A percentile compares a stretch with the other conserved stretches of the same genome.
Conservation (phyloP, 1,140 invertebrate species). For the Lepidurus packardi region DNA sequence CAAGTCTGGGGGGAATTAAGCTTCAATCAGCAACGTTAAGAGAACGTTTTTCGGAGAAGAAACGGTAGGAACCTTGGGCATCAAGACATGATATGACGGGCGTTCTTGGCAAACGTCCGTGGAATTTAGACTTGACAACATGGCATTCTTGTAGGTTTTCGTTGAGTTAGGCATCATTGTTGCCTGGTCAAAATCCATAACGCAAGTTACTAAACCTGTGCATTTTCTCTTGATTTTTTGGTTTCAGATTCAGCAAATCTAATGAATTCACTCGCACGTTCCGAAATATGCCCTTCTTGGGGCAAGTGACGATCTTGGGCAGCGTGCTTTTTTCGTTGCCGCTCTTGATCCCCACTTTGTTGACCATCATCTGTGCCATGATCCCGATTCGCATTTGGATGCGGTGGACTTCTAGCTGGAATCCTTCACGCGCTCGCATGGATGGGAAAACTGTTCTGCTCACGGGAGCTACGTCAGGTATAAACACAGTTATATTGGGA, state of each 20-base stretch:
- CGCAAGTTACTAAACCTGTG: neutral
- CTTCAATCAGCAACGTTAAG: neutral
- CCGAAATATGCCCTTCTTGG: slow-evolving; percentile 8
- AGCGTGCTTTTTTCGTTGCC: slow-evolving; percentile 15
- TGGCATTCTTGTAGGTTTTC: neutral
- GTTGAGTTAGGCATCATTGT: neutral
- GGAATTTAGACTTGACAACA: neutral
- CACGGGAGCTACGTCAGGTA: slow-evolving; percentile 52
- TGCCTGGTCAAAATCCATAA: neutral
- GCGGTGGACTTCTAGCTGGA: slow-evolving; percentile 5
- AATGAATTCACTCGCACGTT: slow-evolving; percentile 1
- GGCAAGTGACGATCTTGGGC: neutral
- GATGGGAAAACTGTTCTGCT: slow-evolving; percentile 52
- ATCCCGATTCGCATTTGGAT: slow-evolving; percentile 30
- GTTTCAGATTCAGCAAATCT: neutral
- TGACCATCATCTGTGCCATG: neutral
- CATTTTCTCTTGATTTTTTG: neutral
- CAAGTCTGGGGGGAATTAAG: too few relatives aligned
- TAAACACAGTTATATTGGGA: slow-evolving; percentile 23
- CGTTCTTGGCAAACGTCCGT: neutral
- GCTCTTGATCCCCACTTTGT: neutral
- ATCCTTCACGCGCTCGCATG: slow-evolving; percentile 2
- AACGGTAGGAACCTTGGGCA: too few relatives aligned
- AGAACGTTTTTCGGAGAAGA: neutral
- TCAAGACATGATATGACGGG: neutral